phyloP scores from a whole-genome alignment of 2,797 vertebrate genomes.

The Trichosurus vulpecula region DNA sequence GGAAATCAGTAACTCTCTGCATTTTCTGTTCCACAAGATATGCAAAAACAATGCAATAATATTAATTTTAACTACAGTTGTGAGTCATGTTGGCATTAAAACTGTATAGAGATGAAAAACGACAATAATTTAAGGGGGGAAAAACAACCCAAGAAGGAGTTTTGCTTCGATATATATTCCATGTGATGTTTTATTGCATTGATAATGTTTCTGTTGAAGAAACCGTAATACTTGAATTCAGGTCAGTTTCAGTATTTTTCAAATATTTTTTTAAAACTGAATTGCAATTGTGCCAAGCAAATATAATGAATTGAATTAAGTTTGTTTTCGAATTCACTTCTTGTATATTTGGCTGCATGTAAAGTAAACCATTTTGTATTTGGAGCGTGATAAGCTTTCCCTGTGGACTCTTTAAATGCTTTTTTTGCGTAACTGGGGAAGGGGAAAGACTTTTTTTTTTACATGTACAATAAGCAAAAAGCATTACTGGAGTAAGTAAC shows the following conservation, averaged over 20 bases:
- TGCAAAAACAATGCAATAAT: constrained; percentile 99
- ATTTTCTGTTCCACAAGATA: constrained; percentile 97
- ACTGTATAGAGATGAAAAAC: constrained; percentile 86
- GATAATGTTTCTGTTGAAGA: constrained; percentile 93
- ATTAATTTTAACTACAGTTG: constrained; percentile 90
- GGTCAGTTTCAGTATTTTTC: constrained; percentile 94
- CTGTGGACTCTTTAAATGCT: constrained; percentile 87
- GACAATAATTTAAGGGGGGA: constrained; percentile 72
- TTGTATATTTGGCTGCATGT: constrained; percentile 93
- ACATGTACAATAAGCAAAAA: constrained; percentile 84
- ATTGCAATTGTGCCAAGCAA: constrained; percentile 91
- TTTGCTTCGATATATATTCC: constrained; percentile 85
- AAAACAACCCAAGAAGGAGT: constrained; percentile 81
- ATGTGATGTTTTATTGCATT: constrained; percentile 92
- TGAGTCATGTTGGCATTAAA: constrained; percentile 87
- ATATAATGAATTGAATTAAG: constrained; percentile 85
- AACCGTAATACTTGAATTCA: constrained; percentile 98
- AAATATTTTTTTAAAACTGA: constrained; percentile 90
- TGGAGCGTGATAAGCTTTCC: constrained; percentile 89
- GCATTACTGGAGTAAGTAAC: constrained; percentile 82
- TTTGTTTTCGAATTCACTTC: constrained; percentile 88
- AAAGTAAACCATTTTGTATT: constrained; percentile 91
- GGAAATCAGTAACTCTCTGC: constrained; percentile 88
- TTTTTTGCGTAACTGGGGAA: constrained; percentile 84
- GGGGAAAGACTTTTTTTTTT: constrained; percentile 83